A percentile compares a stretch with the other conserved stretches of the same genome.
Evolutionary conservation across 2,888 invertebrate species (phyloP).

Genomic region (Miltochrista miniata): DNA sequence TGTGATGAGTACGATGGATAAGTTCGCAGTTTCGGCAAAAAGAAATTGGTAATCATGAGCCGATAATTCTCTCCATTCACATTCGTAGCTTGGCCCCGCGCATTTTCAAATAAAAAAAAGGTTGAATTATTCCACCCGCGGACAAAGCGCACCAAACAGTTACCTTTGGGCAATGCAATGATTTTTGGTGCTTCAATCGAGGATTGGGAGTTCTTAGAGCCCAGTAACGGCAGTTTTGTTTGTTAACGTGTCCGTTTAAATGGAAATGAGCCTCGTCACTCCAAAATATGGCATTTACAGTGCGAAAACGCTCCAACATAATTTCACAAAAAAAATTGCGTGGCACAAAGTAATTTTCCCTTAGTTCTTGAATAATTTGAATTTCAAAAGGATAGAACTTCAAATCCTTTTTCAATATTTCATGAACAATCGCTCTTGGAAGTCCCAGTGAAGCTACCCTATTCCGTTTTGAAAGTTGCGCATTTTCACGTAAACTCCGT

Average conservation of each 20-base stretch:
- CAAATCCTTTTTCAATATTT: too few species aligned
- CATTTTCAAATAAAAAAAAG: neutral
- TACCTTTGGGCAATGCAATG: too few species aligned
- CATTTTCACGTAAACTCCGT: neutral
- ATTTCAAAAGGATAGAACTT: neutral
- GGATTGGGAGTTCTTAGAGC: too few species aligned
- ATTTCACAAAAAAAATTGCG: neutral
- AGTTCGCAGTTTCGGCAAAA: neutral
- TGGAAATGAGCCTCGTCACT: neutral
- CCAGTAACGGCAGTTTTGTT: too few species aligned
- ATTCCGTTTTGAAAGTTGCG: neutral
- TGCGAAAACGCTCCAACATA: neutral
- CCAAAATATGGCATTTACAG: neutral
- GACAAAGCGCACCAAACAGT: neutral
- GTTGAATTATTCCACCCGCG: neutral
- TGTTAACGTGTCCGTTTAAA: too few species aligned
- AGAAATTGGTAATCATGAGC: neutral
- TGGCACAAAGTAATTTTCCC: neutral
- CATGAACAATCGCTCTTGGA: too few species aligned
- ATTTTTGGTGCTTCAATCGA: too few species aligned
- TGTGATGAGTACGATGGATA: neutral
- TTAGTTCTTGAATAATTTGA: neutral
- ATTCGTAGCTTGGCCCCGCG: neutral
- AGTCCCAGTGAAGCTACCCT: neutral
- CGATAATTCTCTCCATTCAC: neutral